phyloP scores from a whole-genome alignment of 2,113 vertebrate species.

The Etheostoma cragini region DNA sequence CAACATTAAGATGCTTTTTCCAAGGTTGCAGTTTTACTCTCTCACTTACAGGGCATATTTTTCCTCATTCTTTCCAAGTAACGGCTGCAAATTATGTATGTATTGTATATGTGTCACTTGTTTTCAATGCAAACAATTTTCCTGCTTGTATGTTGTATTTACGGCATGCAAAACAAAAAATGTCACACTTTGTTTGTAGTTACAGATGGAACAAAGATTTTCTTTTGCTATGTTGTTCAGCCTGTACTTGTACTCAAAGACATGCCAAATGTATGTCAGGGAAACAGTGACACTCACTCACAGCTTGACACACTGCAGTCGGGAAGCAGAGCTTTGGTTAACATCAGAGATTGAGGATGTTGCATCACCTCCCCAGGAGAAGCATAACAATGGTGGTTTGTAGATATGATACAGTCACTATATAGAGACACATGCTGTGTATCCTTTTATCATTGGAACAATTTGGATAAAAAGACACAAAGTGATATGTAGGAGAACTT shows the following conservation, averaged over 20 bases:
- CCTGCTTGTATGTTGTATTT: not conserved
- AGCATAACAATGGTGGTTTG: constrained; percentile 38
- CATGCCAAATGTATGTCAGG: constrained; percentile 33
- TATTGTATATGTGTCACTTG: not conserved
- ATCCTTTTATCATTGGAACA: not conserved
- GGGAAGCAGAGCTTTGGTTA: constrained; percentile 35
- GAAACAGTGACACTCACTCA: not conserved
- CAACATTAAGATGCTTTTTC: not conserved
- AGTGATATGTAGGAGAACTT: not conserved
- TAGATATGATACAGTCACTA: not conserved
- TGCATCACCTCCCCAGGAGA: constrained; percentile 25
- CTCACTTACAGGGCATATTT: not conserved
- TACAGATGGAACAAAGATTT: not conserved
- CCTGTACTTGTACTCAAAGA: constrained; percentile 1
- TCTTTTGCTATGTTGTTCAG: not conserved
- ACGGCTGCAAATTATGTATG: not conserved
- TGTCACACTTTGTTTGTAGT: not conserved
- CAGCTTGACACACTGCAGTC: constrained; percentile 24
- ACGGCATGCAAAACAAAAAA: not conserved
- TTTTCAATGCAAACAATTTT: not conserved
- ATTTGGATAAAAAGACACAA: not conserved
- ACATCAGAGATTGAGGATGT: constrained; percentile 22
- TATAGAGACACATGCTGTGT: not conserved
- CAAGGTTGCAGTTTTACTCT: constrained; percentile 5
- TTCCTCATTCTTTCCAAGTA: not conserved